These are phyloP conservation scores for Sarotherodon lohbergeri DNA, from an alignment of 2,113 vertebrate genomes.

Conservation along the genomic window DNA sequence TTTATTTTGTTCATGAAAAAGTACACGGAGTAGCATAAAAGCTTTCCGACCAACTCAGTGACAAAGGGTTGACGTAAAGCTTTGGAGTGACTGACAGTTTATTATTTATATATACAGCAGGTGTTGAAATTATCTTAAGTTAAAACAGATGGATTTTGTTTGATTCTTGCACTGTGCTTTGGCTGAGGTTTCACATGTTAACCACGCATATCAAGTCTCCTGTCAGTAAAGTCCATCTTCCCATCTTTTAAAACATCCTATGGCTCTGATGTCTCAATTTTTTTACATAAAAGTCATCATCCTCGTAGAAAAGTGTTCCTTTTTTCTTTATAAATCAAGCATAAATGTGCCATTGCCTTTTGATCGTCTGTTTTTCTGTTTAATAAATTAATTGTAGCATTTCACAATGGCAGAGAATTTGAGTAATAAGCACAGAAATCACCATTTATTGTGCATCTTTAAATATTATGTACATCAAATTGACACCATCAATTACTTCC, in stretches of 20 bases:
- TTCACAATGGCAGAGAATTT: background rate
- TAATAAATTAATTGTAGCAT: background rate
- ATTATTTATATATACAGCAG: conserved; percentile 20
- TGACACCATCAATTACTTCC: background rate
- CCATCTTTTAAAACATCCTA: background rate
- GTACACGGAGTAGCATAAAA: background rate
- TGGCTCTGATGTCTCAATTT: background rate
- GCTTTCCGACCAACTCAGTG: background rate
- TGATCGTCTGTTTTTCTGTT: background rate
- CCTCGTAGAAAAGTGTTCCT: conserved; percentile 13
- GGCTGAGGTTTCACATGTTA: background rate
- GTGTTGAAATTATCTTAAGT: background rate
- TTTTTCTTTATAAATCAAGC: conserved; percentile 7
- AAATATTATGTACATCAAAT: conserved; percentile 39
- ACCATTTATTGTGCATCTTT: conserved; percentile 18
- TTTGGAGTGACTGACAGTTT: background rate
- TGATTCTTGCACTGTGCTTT: background rate
- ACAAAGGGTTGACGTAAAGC: background rate
- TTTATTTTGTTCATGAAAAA: conserved; percentile 16
- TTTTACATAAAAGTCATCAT: background rate
- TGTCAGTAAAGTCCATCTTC: background rate
- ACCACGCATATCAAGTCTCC: background rate
- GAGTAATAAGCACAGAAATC: conserved; percentile 23
- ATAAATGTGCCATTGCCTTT: background rate
- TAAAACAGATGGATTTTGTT: background rate